phyloP scores from a whole-genome alignment of 1,140 invertebrate genomes.

The Rhopalosiphum maidis region DNA sequence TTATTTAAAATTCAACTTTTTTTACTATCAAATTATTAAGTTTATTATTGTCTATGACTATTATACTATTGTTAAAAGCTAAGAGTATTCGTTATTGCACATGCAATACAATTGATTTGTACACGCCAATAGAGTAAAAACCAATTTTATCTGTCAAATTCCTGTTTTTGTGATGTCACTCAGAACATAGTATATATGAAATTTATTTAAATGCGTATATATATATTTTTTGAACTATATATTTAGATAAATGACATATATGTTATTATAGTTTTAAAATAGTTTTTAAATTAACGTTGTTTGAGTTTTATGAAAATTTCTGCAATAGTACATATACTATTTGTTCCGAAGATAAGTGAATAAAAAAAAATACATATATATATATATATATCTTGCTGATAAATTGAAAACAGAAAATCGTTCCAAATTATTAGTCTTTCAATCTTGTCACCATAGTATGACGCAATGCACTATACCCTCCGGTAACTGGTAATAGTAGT shows the following conservation, averaged over 20 bases:
- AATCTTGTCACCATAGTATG: neutral
- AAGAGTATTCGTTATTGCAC: neutral
- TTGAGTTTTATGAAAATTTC: neutral
- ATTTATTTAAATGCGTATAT: neutral
- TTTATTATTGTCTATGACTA: neutral
- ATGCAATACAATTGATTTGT: neutral
- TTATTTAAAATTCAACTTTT: neutral
- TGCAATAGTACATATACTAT: neutral
- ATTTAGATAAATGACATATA: neutral
- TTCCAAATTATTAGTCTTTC: neutral
- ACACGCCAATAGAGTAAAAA: neutral
- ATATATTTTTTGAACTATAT: neutral
- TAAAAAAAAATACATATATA: neutral
- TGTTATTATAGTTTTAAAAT: neutral
- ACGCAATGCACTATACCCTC: neutral
- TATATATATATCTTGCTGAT: neutral
- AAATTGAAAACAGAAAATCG: neutral
- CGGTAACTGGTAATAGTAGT: neutral
- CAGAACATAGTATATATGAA: neutral
- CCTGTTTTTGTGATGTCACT: neutral
- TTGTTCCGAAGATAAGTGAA: neutral
- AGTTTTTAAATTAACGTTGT: neutral
- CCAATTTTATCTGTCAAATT: neutral
- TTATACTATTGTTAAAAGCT: neutral
- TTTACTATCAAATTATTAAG: neutral